Base-by-base conservation (phyloP, 2,113 vertebrate genomes). In the Cebidichthys violaceus region DNA sequence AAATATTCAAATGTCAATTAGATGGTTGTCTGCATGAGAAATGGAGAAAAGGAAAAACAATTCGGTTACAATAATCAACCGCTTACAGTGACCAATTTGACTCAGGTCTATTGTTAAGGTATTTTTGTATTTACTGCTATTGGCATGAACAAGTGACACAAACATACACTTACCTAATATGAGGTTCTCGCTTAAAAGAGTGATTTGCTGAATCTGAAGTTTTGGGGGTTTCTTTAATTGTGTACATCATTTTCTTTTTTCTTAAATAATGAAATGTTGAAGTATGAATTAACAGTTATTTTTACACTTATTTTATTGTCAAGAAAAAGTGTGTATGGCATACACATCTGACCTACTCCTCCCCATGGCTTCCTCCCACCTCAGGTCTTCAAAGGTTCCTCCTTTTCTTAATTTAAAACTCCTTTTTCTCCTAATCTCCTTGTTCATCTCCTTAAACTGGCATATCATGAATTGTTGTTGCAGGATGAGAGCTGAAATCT, bases 381-480 rank as follows among this genome's bases (percentile, higher is more conserved):
- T 50, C 14, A 2, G 17, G 31, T 35, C 43, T 69, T 27, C 6
- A 79, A 35, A 62, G 45, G 18, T 72, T 60, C 6, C 15, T 78
- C 52, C 29, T 50, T 29, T 64, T 59, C 35, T 70, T 72, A 2
- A 68, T 62, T 65, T 81, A 3, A 68, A 15, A 41, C 9, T 78
- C 14, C 13, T 14, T 52, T 82, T 39, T 4, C 17, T 65, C 6
- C n/a, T 60, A 81, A 75, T 75, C 27, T 35, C 13, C 43, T 31
- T 45, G 6, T 31, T 74, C 61, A 75, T 77, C 68, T 39, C n/a
- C 66, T 74, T 39, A 50, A 14, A 18, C 22, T 14, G 59, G 18
- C 27, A 29, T 22, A 14, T 17, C 47, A 50, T 39, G 20, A 75
- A 29, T 29, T 47, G 2, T 27, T 65, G 17, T 14, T 45, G 20